phyloP scores from a whole-genome alignment of 2,113 vertebrate species.

The Petrocephalus microphthalmus region DNA sequence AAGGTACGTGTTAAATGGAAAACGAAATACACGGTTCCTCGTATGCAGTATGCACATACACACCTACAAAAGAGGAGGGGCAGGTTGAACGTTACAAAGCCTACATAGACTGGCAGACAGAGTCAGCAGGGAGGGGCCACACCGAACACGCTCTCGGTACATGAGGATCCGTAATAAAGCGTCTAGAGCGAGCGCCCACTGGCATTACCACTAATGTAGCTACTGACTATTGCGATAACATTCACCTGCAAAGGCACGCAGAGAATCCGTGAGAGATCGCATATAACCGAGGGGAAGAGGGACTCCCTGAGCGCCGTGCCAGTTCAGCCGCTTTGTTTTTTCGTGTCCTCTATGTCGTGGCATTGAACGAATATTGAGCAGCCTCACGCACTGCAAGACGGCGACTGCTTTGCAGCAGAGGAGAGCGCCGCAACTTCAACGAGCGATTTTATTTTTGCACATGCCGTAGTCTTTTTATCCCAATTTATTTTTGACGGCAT shows the following conservation, averaged over 20 bases:
- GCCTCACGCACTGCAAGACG: constrained; percentile 3
- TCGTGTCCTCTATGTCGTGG: not conserved
- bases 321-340: constrained; percentile 11
- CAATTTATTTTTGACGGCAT: constrained; percentile 20
- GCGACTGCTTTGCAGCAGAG: not conserved
- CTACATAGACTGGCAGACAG: not conserved
- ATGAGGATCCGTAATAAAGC: constrained; percentile 6
- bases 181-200: not conserved
- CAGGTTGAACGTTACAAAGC: not conserved
- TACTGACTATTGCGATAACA: constrained; percentile 5
- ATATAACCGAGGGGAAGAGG: constrained; percentile 1
- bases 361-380: not conserved
- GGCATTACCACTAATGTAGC: constrained; percentile 15
- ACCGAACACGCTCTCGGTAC: constrained; percentile 18
- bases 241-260: constrained; percentile 12
- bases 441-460: constrained; percentile 1
- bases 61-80: constrained; percentile 28
- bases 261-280: constrained; percentile 28
- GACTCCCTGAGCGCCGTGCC: constrained; percentile 12
- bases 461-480: not conserved
- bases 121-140: not conserved
- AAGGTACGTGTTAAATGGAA: not conserved
- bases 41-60: not conserved
- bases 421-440: not conserved
- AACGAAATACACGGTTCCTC: not conserved